Evolutionary conservation across 2,888 invertebrate species (phyloP).

Genomic region (Athetis lepigone): DNA sequence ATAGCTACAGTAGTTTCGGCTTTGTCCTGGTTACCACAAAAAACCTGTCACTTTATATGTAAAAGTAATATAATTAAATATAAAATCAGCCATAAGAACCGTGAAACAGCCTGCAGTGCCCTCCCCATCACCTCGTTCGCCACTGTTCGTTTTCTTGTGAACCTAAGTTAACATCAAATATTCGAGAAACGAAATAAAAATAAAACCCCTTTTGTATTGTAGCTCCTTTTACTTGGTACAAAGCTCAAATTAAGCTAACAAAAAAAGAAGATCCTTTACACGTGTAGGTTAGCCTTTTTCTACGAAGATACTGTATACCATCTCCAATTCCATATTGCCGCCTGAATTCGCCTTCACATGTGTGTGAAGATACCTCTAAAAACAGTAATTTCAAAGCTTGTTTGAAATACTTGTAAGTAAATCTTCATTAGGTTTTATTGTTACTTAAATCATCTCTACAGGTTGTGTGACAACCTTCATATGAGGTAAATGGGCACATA

Average conservation of each 20-base stretch:
- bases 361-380: constrained; percentile 63
- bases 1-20: too few relatives aligned
- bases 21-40: too few relatives aligned
- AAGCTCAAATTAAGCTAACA: constrained; percentile 1
- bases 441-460: constrained; percentile 36
- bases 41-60: too few relatives aligned
- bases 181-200: not conserved
- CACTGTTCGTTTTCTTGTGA: not conserved
- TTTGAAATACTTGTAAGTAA: constrained; percentile 48
- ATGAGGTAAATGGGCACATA: constrained; percentile 21
- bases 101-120: too few relatives aligned
- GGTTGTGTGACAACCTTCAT: constrained; percentile 39
- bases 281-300: not conserved
- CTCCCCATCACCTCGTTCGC: too few relatives aligned
- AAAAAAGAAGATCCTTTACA: constrained; percentile 10
- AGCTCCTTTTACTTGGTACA: not conserved
- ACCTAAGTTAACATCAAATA: not conserved
- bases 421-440: constrained; percentile 56
- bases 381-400: constrained; percentile 64
- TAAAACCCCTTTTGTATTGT: not conserved
- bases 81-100: too few relatives aligned
- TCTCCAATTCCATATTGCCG: constrained; percentile 6
- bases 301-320: not conserved
- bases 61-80: too few relatives aligned
- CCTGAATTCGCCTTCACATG: not conserved